Conservation (phyloP, 2,888 invertebrate genomes). For the Melanophora roralis region DNA sequence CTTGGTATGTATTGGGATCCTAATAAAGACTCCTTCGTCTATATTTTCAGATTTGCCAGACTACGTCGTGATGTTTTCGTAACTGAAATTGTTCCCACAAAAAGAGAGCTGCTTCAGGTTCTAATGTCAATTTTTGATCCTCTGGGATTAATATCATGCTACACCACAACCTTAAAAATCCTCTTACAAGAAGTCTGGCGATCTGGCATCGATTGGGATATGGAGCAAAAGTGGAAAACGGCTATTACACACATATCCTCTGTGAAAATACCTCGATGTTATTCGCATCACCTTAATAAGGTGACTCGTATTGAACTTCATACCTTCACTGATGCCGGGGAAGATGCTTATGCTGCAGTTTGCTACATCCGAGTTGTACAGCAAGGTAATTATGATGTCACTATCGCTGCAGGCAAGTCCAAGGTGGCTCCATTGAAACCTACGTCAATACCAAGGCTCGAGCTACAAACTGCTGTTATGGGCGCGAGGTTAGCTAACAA, state of each 20-base stretch:
- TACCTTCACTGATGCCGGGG: conserved; percentile 49
- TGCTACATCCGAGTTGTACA: conserved; percentile 36
- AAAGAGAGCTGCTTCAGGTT: conserved; percentile 42
- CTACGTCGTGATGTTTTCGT: conserved; percentile 41
- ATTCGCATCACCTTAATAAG: not conserved
- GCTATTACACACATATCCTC: not conserved
- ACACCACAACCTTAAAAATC: conserved; percentile 54
- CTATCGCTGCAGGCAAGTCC: conserved; percentile 30
- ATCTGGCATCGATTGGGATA: conserved; percentile 50
- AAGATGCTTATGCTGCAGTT: conserved; percentile 48
- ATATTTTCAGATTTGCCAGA: conserved; percentile 52
- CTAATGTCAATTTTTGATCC: conserved; percentile 59
- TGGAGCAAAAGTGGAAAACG: conserved; percentile 23
- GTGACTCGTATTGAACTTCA: conserved; percentile 31
- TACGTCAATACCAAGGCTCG: conserved; percentile 52
- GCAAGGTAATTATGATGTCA: not conserved
- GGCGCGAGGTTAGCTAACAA: conserved; percentile 38
- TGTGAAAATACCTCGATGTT: no score
- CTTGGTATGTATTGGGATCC: conserved; percentile 52
- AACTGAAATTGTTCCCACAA: not conserved
- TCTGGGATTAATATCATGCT: conserved; percentile 48
- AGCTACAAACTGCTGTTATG: conserved; percentile 47
- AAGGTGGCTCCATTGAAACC: conserved; percentile 51
- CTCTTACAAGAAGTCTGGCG: conserved; percentile 57
- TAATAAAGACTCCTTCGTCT: conserved; percentile 45